Conservation (phyloP, 2,888 invertebrate genomes). For the Theretra japonica region DNA sequence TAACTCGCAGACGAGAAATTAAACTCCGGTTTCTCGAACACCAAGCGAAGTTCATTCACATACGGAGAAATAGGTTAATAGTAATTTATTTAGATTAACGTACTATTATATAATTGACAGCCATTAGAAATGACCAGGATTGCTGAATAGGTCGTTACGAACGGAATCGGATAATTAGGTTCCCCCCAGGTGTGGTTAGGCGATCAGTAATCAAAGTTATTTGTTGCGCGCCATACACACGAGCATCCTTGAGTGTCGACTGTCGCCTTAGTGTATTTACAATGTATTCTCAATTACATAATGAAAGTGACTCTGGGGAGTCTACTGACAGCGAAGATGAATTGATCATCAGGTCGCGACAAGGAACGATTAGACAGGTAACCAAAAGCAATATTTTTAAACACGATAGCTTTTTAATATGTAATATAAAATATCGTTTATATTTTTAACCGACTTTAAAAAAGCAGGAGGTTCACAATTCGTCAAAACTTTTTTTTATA, state of each 20-base stretch:
- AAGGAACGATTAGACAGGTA: slow-evolving; percentile 26
- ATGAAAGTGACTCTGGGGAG: slow-evolving; percentile 37
- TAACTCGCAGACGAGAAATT: too few species aligned
- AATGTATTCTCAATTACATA: slow-evolving; percentile 7
- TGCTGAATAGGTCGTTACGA: background rate
- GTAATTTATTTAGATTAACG: background rate
- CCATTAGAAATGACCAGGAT: slow-evolving; percentile 13
- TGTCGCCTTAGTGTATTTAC: background rate
- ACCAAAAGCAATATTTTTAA: background rate
- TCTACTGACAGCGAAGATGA: slow-evolving; percentile 48
- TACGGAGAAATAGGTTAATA: background rate
- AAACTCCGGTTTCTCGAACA: too few species aligned
- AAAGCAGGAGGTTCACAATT: too few species aligned
- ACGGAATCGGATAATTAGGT: slow-evolving; percentile 1
- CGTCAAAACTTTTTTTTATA: too few species aligned
- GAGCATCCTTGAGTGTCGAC: too few species aligned
- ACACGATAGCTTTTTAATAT: background rate
- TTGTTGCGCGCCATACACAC: background rate
- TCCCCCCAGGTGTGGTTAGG: background rate
- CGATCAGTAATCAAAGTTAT: slow-evolving; percentile 8
- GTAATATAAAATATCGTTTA: too few species aligned
- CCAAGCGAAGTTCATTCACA: background rate
- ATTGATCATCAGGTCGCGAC: background rate
- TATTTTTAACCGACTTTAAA: too few species aligned
- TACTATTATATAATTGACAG: slow-evolving; percentile 1